phyloP scores from a whole-genome alignment of 92 coral and sea anemone genomes.

The Virgularia gustaviana region DNA sequence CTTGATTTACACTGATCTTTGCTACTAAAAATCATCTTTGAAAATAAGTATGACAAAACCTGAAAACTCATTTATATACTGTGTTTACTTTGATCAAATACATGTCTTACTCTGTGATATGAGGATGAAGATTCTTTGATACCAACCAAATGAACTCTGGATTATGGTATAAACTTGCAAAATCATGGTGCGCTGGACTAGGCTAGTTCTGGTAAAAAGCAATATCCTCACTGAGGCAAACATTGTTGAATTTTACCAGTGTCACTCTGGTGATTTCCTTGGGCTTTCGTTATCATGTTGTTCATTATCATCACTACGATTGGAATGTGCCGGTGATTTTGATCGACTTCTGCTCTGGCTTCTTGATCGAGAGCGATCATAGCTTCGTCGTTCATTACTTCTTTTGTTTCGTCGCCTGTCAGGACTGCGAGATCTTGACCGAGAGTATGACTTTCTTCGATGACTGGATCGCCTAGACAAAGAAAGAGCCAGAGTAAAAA shows the following conservation, averaged over 20 bases:
- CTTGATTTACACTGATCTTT: no score
- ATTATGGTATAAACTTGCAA: background rate
- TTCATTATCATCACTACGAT: conserved; percentile 5
- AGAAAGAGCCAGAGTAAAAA: background rate
- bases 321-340: conserved; percentile 22
- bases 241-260: background rate
- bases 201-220: background rate
- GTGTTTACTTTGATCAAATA: no score
- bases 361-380: conserved; percentile 14
- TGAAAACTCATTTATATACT: no score
- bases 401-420: conserved; percentile 16
- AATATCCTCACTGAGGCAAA: background rate
- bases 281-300: conserved; percentile 18
- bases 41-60: no score
- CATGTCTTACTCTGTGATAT: background rate
- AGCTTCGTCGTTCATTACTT: conserved; percentile 12
- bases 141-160: background rate
- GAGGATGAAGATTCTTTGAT: background rate
- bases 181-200: background rate
- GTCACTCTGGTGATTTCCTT: conserved; percentile 33
- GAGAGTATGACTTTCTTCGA: conserved; percentile 64
- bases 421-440: conserved; percentile 74
- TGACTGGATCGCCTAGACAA: conserved; percentile 54
- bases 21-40: no score
- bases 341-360: conserved; percentile 33